Evolutionary conservation across 1,140 invertebrate genomes (phyloP), one percentile per base, ranked within the genome.

Genomic region (Aphaenogaster ashmeadi): DNA sequence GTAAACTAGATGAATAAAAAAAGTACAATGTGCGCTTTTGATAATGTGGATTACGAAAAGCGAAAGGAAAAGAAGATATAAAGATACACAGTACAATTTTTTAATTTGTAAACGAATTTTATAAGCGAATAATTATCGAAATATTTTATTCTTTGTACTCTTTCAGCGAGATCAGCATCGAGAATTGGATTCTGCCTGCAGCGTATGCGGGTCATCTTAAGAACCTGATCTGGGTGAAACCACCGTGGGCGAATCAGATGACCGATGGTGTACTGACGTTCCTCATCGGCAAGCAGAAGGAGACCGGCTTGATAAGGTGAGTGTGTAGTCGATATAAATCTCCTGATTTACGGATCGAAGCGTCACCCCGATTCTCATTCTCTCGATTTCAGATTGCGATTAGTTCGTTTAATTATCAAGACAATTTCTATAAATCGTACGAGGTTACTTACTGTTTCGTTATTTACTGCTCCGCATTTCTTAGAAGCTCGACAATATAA

Each of bases 181-280:
- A 99, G 95, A 99, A 98, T 95, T 99, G 98, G 98, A 98, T 99
- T 36, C 95, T 99, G 89, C 98, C 98, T 3, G 97, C 97, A 21
- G 96, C 96, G 1, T 99, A 98, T 94, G 98, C 98, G 13, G 98
- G 98, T 15, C 98, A 99, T 94, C 97, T 99, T 41, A 96, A 95
- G 72, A 96, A 97, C 56, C 92, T 99, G 2, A 95, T 98, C 27
- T 99, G 98, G 98, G 94, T 99, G 27, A 98, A 98, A 94, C 98
- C 98, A 41, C 97, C 98, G 5, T 99, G 98, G 98, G 97, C 98
- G 52, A 96, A 97, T 90, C 98, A 99, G 94, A 97, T 99, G 79
- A 92, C 94, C 5, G 97, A 97, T 87, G 97, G 97, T 38, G 94
- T 96, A 72, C 96, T 97, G 71, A 94, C 94, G 5, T 98, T 99